Evolutionary conservation across 2,888 invertebrate genomes (phyloP).

Genomic region (Heliconius hortense): DNA sequence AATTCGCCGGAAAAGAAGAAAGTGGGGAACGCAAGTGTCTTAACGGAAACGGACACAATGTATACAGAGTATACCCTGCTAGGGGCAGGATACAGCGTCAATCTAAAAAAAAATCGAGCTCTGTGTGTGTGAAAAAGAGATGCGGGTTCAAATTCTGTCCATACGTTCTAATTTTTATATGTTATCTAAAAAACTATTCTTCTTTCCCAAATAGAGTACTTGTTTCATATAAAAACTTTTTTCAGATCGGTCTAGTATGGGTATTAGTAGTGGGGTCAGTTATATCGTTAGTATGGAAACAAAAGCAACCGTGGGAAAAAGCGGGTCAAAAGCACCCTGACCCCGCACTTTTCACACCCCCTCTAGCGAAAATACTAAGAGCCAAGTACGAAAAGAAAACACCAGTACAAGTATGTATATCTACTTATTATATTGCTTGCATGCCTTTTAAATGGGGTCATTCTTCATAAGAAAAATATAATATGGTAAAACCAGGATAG

Average conservation of each 20-base stretch:
- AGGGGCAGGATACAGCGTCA: too few relatives aligned
- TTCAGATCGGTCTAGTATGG: constrained; percentile 70
- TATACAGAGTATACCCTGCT: too few relatives aligned
- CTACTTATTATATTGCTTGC: not conserved
- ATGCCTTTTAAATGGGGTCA: not conserved
- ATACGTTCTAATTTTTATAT: too few relatives aligned
- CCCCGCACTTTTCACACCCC: constrained; percentile 72
- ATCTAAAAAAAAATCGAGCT: too few relatives aligned
- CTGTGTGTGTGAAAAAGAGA: too few relatives aligned
- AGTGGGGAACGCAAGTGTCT: too few relatives aligned
- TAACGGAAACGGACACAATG: too few relatives aligned
- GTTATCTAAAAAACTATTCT: too few relatives aligned
- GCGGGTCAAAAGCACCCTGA: constrained; percentile 60
- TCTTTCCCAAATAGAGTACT: not conserved
- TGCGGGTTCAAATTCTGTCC: too few relatives aligned
- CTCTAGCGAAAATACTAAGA: constrained; percentile 58
- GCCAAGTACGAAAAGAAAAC: constrained; percentile 46
- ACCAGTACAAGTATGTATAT: constrained; percentile 55
- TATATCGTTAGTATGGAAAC: constrained; percentile 63
- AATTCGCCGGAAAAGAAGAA: too few relatives aligned
- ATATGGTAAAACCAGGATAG: too few relatives aligned
- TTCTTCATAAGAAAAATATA: too few relatives aligned
- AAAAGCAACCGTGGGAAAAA: constrained; percentile 68
- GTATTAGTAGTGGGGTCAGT: constrained; percentile 63
- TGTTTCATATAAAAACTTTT: constrained; percentile 1